Evolutionary conservation across 2,113 vertebrate species (phyloP).

Genomic region (Zootoca vivipara): DNA sequence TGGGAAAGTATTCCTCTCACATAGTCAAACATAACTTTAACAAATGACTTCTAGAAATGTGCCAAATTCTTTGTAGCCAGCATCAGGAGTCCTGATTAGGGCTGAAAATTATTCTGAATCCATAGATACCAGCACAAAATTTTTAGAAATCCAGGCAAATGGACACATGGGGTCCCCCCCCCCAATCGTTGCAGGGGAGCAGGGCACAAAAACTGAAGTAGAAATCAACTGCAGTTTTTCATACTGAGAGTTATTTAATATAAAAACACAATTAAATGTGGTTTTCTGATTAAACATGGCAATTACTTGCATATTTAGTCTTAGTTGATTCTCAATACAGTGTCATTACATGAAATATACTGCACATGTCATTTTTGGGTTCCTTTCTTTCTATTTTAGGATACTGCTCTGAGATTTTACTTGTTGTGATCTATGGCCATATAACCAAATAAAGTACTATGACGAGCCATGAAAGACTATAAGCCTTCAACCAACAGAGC

Average conservation of each 20-base stretch:
- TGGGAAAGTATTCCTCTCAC: neutral
- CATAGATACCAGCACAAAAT: neutral
- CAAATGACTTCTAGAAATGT: neutral
- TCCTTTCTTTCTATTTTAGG: neutral
- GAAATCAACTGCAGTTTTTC: neutral
- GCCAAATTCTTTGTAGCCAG: neutral
- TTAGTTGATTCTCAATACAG: neutral
- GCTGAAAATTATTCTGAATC: neutral
- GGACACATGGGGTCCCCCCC: no score
- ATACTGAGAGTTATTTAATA: neutral
- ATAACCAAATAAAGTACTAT: conserved; percentile 10
- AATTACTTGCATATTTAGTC: neutral
- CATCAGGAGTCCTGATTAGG: neutral
- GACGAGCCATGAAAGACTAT: neutral
- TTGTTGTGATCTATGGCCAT: neutral
- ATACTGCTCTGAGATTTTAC: neutral
- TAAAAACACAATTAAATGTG: neutral
- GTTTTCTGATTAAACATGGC: neutral
- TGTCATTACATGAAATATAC: neutral
- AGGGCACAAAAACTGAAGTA: neutral
- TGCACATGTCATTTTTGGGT: neutral
- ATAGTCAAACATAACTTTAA: neutral
- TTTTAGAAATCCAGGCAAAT: neutral
- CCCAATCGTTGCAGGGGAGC: no score
- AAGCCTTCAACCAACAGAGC: neutral